Conservation (phyloP, 2,888 invertebrate species). For the Nomada flava region DNA sequence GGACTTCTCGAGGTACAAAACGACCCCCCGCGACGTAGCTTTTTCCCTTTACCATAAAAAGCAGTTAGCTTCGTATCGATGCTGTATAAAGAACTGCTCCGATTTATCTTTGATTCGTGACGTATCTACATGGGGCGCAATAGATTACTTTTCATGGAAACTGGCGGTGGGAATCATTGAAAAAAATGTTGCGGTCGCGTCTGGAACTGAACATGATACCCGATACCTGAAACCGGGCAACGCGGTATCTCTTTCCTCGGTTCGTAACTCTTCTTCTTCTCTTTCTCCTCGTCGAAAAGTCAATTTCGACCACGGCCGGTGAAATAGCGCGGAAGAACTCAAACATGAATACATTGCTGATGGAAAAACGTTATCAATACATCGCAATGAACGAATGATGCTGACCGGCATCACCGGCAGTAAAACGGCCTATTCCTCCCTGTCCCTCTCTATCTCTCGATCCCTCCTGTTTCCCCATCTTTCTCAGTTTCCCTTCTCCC, state of each 20-base stretch:
- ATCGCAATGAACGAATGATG: constrained; percentile 40
- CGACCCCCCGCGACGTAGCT: constrained; percentile 36
- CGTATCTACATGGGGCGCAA: neutral
- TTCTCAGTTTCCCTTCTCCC: neutral
- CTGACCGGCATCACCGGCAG: constrained; percentile 31
- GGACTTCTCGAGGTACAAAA: constrained; percentile 38
- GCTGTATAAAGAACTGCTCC: too few relatives aligned
- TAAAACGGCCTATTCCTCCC: constrained; percentile 23
- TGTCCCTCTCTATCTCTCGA: neutral
- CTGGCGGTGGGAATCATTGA: constrained; percentile 1
- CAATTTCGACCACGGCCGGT: constrained; percentile 31
- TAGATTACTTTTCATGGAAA: neutral
- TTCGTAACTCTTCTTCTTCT: neutral
- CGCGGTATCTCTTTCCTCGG: constrained; percentile 5
- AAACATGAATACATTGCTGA: constrained; percentile 46
- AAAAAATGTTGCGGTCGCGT: neutral
- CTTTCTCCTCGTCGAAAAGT: constrained; percentile 33
- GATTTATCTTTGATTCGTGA: neutral
- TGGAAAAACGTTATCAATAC: constrained; percentile 56
- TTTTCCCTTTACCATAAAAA: constrained; percentile 11
- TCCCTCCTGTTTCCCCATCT: neutral
- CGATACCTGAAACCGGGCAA: neutral
- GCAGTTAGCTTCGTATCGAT: neutral
- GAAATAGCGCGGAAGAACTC: constrained; percentile 52
- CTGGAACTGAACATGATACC: neutral